These are phyloP conservation scores for Gryllus longicercus DNA, from an alignment of 2,888 invertebrate genomes.

Conservation along the genomic window DNA sequence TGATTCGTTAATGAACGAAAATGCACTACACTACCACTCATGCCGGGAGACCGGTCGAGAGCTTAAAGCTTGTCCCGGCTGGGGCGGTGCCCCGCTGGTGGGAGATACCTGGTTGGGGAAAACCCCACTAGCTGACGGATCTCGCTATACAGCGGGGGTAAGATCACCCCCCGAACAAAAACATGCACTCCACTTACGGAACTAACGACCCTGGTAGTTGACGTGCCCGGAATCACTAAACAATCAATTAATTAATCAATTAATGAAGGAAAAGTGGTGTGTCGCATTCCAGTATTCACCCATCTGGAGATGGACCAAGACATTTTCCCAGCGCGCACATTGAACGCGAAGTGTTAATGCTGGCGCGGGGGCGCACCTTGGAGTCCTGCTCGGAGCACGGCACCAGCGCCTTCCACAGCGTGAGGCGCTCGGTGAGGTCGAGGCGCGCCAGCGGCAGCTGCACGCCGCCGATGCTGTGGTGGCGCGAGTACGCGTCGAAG, in stretches of 20 bases:
- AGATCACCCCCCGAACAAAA: too few species aligned
- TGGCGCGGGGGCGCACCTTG: constrained; percentile 34
- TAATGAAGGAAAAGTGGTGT: too few species aligned
- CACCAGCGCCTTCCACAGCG: constrained; percentile 56
- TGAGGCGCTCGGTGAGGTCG: constrained; percentile 56
- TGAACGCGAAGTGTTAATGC: neutral
- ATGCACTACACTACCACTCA: too few species aligned
- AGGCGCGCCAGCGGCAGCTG: constrained; percentile 56
- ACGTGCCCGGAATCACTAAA: too few species aligned
- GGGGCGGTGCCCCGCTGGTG: neutral
- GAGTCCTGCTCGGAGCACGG: constrained; percentile 53
- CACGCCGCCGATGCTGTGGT: constrained; percentile 61
- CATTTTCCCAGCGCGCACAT: neutral
- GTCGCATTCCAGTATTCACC: neutral
- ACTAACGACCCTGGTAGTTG: too few species aligned
- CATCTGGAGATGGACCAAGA: neutral
- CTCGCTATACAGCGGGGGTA: too few species aligned
- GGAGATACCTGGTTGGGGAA: too few species aligned
- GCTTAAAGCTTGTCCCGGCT: neutral
- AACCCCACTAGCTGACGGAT: too few species aligned
- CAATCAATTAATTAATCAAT: too few species aligned
- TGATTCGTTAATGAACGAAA: too few species aligned
- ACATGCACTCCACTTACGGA: too few species aligned
- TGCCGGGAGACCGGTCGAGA: neutral
- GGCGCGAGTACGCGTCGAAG: constrained; percentile 62